Evolutionary conservation across 2,888 invertebrate genomes (phyloP).

Genomic region (Frankliniella intonsa): DNA sequence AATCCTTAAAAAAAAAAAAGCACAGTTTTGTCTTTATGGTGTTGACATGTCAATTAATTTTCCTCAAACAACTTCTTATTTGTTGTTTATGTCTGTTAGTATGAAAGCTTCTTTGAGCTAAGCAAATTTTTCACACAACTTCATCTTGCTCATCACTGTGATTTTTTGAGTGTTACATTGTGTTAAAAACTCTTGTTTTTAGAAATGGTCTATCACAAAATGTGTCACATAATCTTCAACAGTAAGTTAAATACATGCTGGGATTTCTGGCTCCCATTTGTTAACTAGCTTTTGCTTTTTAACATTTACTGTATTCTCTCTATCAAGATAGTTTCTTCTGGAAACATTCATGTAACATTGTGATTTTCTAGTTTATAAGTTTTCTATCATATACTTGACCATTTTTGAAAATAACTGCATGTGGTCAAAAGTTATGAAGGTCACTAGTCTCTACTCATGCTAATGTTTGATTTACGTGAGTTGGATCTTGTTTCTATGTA

Average conservation of each 20-base stretch:
- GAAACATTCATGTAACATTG: constrained; percentile 13
- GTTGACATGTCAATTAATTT: background rate
- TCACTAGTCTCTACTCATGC: background rate
- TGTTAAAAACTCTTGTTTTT: background rate
- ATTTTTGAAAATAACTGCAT: background rate
- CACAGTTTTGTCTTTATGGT: no score
- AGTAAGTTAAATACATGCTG: background rate
- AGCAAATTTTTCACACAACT: background rate
- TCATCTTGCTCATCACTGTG: constrained; percentile 14
- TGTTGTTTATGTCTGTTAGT: background rate
- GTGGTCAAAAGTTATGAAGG: background rate
- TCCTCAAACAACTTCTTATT: background rate
- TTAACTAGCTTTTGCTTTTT: constrained; percentile 17
- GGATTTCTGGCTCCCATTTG: background rate
- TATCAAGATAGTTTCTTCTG: background rate
- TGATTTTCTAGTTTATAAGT: background rate
- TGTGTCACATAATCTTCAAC: background rate
- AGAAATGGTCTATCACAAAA: background rate
- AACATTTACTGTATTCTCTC: background rate
- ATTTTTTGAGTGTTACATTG: background rate
- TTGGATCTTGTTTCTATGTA: background rate
- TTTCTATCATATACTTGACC: constrained; percentile 1
- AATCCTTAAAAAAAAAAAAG: no score
- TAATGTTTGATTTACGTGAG: background rate
- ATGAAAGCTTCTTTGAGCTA: background rate